These are phyloP conservation scores for Anas flavirostris DNA, from an alignment of 2,797 vertebrate genomes.

Conservation along the genomic window DNA sequence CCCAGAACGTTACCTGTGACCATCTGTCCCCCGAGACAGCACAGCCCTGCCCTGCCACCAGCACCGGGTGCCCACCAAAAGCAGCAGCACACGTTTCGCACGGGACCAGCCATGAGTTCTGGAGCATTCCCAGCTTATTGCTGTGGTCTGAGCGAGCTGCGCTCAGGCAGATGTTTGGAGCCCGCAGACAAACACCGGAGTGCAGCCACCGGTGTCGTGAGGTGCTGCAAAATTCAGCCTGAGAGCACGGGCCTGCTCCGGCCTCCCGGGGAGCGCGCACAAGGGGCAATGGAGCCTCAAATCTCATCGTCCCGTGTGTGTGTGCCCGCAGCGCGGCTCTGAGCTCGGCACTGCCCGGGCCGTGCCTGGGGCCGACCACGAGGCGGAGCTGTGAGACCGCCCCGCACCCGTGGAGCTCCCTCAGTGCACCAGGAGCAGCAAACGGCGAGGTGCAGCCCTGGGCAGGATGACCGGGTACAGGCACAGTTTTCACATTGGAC, in stretches of 20 bases:
- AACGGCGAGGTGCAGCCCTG: rapidly evolving
- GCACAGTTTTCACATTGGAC: rapidly evolving
- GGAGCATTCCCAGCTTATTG: not conserved
- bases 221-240: not conserved
- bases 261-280: rapidly evolving
- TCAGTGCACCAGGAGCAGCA: rapidly evolving
- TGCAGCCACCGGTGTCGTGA: rapidly evolving
- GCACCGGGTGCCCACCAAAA: not conserved
- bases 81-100: rapidly evolving
- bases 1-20: rapidly evolving
- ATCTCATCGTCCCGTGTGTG: too few relatives aligned
- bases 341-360: too few relatives aligned
- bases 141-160: not conserved
- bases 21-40: not conserved
- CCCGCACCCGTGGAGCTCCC: too few relatives aligned
- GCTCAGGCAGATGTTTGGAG: not conserved
- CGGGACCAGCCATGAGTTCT: rapidly evolving
- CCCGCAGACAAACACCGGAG: not conserved
- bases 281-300: rapidly evolving
- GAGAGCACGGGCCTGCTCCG: rapidly evolving
- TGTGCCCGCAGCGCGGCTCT: too few relatives aligned
- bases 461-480: not conserved
- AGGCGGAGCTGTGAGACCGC: not conserved
- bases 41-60: rapidly evolving
- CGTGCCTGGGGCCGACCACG: not conserved